Percentiles rank a stretch among this genome's conserved stretches.
Evolutionary conservation across 2,797 vertebrate species (phyloP).

Genomic region (Loriculus beryllinus): DNA sequence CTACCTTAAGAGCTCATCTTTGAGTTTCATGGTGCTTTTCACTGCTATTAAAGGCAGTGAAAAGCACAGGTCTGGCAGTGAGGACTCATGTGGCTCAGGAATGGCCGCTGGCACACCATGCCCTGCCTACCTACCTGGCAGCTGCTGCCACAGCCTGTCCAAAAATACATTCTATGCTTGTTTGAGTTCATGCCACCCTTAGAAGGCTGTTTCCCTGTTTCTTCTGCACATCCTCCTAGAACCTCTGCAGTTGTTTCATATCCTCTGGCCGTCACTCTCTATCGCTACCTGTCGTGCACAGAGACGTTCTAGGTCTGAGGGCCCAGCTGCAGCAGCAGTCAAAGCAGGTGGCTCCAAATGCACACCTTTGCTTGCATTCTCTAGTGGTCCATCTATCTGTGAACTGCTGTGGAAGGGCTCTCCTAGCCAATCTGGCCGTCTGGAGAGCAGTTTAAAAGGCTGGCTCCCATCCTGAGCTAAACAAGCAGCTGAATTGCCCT

Average conservation of each 20-base stretch:
- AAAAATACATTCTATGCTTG: not conserved
- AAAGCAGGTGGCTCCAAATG: not conserved
- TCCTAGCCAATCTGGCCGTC: not conserved
- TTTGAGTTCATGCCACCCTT: not conserved
- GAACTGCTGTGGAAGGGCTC: not conserved
- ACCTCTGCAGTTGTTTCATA: not conserved
- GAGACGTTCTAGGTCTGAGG: not conserved
- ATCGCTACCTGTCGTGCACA: fast-evolving
- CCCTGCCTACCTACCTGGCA: not conserved
- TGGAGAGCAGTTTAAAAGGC: not conserved
- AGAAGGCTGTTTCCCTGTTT: not conserved
- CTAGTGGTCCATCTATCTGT: not conserved
- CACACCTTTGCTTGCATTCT: not conserved
- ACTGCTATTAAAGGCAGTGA: not conserved
- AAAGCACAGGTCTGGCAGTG: not conserved
- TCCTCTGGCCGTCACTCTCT: not conserved
- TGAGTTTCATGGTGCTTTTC: not conserved
- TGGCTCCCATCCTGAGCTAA: not conserved
- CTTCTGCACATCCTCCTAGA: not conserved
- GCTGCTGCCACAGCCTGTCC: not conserved
- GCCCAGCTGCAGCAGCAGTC: not conserved
- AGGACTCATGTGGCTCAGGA: not conserved
- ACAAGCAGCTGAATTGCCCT: not conserved
- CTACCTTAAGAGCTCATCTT: not conserved
- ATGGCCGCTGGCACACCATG: fast-evolving